phyloP scores from a whole-genome alignment of 1,140 invertebrate genomes.

The Ostrea denselamellosa region DNA sequence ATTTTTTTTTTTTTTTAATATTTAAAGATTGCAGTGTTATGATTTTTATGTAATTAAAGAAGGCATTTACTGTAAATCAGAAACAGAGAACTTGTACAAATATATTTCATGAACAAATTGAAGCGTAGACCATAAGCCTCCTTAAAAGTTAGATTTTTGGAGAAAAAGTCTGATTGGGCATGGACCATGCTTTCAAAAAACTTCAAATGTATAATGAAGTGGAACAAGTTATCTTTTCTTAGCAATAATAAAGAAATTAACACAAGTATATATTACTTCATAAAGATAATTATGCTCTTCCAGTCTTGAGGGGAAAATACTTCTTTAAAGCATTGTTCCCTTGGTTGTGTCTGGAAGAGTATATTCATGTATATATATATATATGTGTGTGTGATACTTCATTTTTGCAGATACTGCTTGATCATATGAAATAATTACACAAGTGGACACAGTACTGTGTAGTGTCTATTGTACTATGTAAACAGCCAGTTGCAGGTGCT shows the following conservation, averaged over 20 bases:
- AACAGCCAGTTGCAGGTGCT: constrained; percentile 1
- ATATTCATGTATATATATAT: neutral
- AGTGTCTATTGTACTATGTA: neutral
- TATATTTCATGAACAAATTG: neutral
- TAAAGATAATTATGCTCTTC: neutral
- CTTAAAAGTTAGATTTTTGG: neutral
- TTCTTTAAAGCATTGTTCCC: neutral
- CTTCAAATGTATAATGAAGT: constrained; percentile 21
- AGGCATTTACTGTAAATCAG: no score
- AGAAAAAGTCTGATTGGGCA: neutral
- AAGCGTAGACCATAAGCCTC: neutral
- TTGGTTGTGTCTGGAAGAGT: neutral
- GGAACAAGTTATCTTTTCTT: neutral
- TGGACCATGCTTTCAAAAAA: neutral
- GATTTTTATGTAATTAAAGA: neutral
- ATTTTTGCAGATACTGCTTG: constrained; percentile 11
- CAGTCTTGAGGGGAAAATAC: neutral
- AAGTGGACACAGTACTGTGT: neutral
- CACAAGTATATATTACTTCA: neutral
- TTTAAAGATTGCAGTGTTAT: neutral
- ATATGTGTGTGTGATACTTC: neutral
- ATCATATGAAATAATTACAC: neutral
- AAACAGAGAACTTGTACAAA: neutral
- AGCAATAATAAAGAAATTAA: constrained; percentile 9
- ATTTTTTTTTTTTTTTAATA: neutral